Percentiles rank a stretch among this genome's conserved stretches.
Evolutionary conservation across 2,888 invertebrate species (phyloP).

Genomic region (Leucania comma): DNA sequence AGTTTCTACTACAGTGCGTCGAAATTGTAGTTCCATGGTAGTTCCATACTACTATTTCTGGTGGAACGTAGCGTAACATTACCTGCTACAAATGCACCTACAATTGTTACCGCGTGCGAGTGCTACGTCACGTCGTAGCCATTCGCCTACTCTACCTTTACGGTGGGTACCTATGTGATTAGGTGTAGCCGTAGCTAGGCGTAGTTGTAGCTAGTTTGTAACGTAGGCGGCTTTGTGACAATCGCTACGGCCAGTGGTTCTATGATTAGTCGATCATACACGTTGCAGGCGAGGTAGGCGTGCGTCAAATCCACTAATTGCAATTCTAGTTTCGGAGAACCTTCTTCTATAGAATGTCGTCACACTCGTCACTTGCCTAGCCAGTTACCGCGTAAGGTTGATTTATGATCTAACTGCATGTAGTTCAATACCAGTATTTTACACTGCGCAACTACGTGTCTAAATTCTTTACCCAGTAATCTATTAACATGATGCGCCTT

Average conservation of each 20-base stretch:
- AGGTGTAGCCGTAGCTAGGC: constrained; percentile 7
- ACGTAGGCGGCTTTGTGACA: constrained; percentile 25
- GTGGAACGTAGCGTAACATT: constrained; percentile 34
- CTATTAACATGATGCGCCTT: too few species aligned
- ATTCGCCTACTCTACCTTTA: background rate
- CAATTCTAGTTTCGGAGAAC: background rate
- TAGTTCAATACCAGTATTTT: too few species aligned
- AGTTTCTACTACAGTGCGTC: constrained; percentile 9
- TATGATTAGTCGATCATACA: constrained; percentile 25
- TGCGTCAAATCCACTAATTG: constrained; percentile 11
- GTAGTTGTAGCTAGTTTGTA: constrained; percentile 4
- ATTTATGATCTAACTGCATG: too few species aligned
- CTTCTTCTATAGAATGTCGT: background rate
- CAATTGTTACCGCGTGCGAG: constrained; percentile 17
- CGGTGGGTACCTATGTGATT: background rate
- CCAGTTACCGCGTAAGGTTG: too few species aligned
- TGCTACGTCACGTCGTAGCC: constrained; percentile 46
- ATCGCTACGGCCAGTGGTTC: constrained; percentile 1
- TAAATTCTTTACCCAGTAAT: too few species aligned
- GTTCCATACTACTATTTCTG: constrained; percentile 15
- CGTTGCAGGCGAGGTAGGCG: constrained; percentile 16
- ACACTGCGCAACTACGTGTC: too few species aligned
- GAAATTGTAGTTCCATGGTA: background rate
- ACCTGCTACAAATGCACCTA: constrained; percentile 33
- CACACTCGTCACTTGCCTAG: too few species aligned